Conservation (phyloP, 2,888 invertebrate genomes). For the Lamellibrachia columna region DNA sequence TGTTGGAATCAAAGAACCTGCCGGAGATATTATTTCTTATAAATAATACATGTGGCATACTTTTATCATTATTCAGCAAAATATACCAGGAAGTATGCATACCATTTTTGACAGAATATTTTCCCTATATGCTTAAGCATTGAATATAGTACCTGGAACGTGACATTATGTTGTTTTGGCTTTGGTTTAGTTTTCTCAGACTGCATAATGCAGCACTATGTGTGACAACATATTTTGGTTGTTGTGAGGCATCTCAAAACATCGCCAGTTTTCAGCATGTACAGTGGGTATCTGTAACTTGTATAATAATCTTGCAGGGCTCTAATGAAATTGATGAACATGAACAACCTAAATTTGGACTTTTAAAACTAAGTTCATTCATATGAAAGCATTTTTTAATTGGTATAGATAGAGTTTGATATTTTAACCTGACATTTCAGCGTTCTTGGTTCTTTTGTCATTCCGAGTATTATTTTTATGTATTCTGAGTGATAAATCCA, state of each 20-base stretch:
- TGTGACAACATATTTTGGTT: conserved; percentile 3
- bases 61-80: no score
- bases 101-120: no score
- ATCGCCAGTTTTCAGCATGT: neutral
- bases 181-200: neutral
- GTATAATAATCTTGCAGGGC: neutral
- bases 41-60: no score
- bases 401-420: neutral
- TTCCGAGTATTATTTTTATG: neutral
- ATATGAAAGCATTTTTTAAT: neutral
- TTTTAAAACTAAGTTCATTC: no score
- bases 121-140: no score
- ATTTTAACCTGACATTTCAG: neutral
- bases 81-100: no score
- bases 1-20: no score
- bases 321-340: neutral
- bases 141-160: no score
- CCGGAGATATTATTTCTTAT: no score
- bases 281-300: neutral
- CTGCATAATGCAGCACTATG: neutral
- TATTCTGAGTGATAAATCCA: neutral
- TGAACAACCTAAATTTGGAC: no score
- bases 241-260: conserved; percentile 4
- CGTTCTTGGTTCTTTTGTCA: neutral
- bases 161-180: neutral